Conservation (phyloP, 2,888 invertebrate genomes). For the Scrobipalpa atriplicella region DNA sequence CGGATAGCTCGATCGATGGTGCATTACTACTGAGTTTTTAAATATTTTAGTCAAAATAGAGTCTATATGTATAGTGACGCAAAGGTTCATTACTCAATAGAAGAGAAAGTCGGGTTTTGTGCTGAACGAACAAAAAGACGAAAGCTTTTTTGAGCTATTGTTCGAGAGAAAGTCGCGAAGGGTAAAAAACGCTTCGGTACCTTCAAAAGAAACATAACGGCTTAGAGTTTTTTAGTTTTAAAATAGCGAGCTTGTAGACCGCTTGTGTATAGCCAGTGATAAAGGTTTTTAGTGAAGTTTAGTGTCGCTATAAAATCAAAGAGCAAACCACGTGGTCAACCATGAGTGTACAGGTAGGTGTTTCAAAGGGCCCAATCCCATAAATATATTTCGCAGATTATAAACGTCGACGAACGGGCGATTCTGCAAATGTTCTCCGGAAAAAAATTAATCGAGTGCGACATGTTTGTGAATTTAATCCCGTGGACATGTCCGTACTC, state of each 20-base stretch:
- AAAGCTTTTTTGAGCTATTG: slow-evolving; percentile 67
- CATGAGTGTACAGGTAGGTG: slow-evolving; percentile 42
- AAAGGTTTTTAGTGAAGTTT: slow-evolving; percentile 24
- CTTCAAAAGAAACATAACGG: slow-evolving; percentile 66
- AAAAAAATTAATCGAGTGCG: slow-evolving; percentile 64
- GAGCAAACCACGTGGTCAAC: slow-evolving; percentile 10
- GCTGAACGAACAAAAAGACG: slow-evolving; percentile 56
- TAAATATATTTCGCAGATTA: slow-evolving; percentile 56
- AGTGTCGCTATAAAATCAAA: not conserved
- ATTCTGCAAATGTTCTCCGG: slow-evolving; percentile 63
- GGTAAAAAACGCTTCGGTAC: slow-evolving; percentile 65
- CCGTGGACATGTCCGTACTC: slow-evolving; percentile 61
- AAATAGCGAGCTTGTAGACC: slow-evolving; percentile 60
- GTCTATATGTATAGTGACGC: slow-evolving; percentile 42
- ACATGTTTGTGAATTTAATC: slow-evolving; percentile 75
- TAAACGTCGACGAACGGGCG: slow-evolving; percentile 53
- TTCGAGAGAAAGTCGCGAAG: slow-evolving; percentile 70
- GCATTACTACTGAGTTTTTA: slow-evolving; percentile 59
- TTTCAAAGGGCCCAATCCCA: slow-evolving; percentile 39
- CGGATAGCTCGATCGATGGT: slow-evolving; percentile 74
- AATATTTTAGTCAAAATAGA: slow-evolving; percentile 43
- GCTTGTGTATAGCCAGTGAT: slow-evolving; percentile 52
- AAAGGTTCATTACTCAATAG: slow-evolving; percentile 59
- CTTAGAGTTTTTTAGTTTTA: slow-evolving; percentile 71
- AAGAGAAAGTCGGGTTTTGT: slow-evolving; percentile 69